These are phyloP conservation scores for Poeciliopsis turneri DNA, from an alignment of 2,797 vertebrate species.

Conservation along the genomic window DNA sequence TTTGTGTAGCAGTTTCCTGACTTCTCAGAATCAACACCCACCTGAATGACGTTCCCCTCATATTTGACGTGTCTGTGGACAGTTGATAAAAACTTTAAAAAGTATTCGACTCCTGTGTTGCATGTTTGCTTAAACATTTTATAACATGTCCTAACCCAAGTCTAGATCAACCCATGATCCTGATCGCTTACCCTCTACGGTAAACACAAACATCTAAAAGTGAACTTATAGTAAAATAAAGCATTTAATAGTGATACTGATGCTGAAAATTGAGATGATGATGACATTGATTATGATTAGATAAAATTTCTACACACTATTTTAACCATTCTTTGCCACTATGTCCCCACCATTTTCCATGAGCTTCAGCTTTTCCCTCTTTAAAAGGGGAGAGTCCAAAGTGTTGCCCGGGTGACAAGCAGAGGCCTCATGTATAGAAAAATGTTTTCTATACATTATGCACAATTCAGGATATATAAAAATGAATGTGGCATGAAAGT, in stretches of 20 bases:
- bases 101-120: background rate
- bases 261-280: background rate
- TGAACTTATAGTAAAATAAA: background rate
- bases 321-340: too few species aligned
- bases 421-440: too few species aligned
- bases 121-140: background rate
- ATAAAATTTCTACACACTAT: too few species aligned
- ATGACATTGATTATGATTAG: background rate
- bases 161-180: background rate
- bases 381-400: too few species aligned
- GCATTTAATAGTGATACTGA: background rate
- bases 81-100: background rate
- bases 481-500: too few species aligned
- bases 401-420: too few species aligned
- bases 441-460: too few species aligned
- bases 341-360: too few species aligned
- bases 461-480: too few species aligned
- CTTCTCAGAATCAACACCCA: background rate
- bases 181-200: background rate
- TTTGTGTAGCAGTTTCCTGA: background rate
- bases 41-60: background rate
- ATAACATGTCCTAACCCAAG: background rate
- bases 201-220: background rate
- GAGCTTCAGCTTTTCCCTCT: too few species aligned
- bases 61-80: background rate